A percentile compares a stretch with the other conserved stretches of the same genome.
Conservation (phyloP, 2,113 vertebrate genomes). For the Oreochromis niloticus region DNA sequence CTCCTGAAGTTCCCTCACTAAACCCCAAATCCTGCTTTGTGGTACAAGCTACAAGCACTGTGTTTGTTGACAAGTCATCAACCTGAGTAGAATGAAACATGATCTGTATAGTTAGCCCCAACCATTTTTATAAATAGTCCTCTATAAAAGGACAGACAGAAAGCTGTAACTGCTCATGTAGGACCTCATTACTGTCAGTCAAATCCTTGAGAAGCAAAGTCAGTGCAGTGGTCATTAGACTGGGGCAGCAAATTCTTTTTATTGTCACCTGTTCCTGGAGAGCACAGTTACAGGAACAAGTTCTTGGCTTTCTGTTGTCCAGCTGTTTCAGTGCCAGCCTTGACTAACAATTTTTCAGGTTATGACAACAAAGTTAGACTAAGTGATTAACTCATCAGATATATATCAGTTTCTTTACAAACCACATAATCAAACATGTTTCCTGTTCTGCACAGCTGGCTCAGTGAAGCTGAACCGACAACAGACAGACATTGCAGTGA, state of each 20-base stretch:
- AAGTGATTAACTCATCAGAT: neutral
- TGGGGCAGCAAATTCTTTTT: neutral
- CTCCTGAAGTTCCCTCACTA: neutral
- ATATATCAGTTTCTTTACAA: neutral
- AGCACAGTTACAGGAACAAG: neutral
- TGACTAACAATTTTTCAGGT: neutral
- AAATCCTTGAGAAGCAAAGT: neutral
- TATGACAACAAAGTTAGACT: neutral
- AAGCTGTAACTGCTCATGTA: neutral
- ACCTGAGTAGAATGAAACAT: neutral
- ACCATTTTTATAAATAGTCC: neutral
- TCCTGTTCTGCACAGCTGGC: slow-evolving; percentile 74
- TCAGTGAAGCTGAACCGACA: slow-evolving; percentile 96
- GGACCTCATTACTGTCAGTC: neutral
- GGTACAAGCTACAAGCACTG: neutral
- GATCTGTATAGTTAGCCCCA: neutral
- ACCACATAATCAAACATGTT: neutral
- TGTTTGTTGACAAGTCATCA: neutral
- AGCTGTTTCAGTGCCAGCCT: neutral
- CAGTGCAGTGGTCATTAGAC: neutral
- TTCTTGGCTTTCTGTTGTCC: neutral
- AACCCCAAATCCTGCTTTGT: neutral
- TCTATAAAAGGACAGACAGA: neutral
- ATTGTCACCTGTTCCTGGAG: neutral
- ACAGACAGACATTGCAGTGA: slow-evolving; percentile 94